Evolutionary conservation across 1,140 invertebrate genomes (phyloP).

Genomic region (Trinorchestia longiramus): DNA sequence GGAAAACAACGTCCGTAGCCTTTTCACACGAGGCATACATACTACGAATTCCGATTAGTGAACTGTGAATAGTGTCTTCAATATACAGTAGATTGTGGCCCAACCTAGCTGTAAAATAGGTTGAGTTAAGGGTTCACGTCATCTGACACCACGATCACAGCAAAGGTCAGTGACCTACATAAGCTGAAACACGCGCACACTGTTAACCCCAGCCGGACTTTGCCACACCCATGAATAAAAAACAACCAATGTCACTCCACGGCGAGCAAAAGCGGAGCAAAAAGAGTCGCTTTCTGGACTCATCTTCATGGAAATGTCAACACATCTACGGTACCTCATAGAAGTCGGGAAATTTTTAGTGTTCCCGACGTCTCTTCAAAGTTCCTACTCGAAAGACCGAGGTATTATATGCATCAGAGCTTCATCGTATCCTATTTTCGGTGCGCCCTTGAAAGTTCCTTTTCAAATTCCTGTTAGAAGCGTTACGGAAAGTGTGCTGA

Average conservation of each 20-base stretch:
- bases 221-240: not conserved
- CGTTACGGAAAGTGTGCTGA: not conserved
- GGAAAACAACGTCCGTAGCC: not conserved
- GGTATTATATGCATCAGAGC: not conserved
- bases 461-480: not conserved
- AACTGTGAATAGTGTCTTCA: not conserved
- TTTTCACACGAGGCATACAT: not conserved
- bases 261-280: not conserved
- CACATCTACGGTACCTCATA: not conserved
- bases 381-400: not conserved
- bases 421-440: not conserved
- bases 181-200: not conserved
- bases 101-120: not conserved
- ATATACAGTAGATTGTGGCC: not conserved
- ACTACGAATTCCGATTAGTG: not conserved
- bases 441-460: not conserved
- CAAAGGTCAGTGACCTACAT: not conserved
- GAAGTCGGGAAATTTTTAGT: not conserved
- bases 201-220: not conserved
- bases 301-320: not conserved
- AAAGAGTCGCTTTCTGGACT: not conserved
- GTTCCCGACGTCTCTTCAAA: not conserved
- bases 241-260: not conserved
- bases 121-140: not conserved
- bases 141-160: not conserved